Percentiles rank a stretch among this genome's conserved stretches.
phyloP scores from a whole-genome alignment of 2,113 vertebrate genomes.

The Python bivittatus region DNA sequence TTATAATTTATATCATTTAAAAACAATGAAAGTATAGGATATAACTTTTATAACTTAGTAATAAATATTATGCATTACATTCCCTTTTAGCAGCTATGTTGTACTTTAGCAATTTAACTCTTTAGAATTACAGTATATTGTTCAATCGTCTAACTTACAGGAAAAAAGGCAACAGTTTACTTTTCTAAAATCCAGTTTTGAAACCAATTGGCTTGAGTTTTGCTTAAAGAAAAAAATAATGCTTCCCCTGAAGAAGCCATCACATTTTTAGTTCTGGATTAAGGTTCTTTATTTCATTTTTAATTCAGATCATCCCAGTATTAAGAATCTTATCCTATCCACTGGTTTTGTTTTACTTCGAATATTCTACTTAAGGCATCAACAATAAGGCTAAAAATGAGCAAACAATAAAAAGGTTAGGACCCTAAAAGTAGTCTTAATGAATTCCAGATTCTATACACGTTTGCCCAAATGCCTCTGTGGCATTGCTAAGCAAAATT shows the following conservation, averaged over 20 bases:
- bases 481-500: constrained; percentile 55
- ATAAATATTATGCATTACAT: neutral
- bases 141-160: neutral
- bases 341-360: constrained; percentile 57
- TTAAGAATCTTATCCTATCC: constrained; percentile 38
- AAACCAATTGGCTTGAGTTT: constrained; percentile 4
- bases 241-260: constrained; percentile 36
- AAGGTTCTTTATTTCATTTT: constrained; percentile 36
- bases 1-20: neutral
- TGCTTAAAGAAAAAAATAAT: neutral
- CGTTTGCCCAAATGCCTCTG: constrained; percentile 36
- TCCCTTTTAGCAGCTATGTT: neutral
- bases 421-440: constrained; percentile 54
- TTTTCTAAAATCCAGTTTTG: constrained; percentile 33
- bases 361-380: constrained; percentile 55
- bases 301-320: constrained; percentile 35
- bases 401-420: constrained; percentile 42
- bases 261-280: neutral
- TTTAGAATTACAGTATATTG: neutral
- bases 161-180: neutral
- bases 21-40: neutral
- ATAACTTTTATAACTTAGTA: neutral
- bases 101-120: neutral
- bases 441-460: constrained; percentile 63
- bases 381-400: constrained; percentile 65